Percentiles rank a stretch among this genome's conserved stretches.
Conservation (phyloP, 2,797 vertebrate species). For the Falco concolor region DNA sequence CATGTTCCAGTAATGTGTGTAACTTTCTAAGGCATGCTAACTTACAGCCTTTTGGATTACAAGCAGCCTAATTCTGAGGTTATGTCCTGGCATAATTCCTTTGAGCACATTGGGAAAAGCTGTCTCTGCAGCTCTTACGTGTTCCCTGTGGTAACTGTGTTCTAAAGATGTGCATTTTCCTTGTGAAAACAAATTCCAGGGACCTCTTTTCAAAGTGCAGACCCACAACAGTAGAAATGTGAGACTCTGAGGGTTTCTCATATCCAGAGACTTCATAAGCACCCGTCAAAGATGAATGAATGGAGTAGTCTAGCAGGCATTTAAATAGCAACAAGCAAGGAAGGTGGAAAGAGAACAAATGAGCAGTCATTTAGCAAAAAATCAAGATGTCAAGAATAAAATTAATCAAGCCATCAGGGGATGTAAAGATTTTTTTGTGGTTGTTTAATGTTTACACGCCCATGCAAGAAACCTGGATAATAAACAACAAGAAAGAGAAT, state of each 20-base stretch:
- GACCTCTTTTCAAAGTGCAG: neutral
- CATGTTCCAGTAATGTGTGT: accelerated
- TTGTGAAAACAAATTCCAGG: neutral
- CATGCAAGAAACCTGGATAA: neutral
- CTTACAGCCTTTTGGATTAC: neutral
- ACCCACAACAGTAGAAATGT: neutral
- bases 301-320: neutral
- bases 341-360: neutral
- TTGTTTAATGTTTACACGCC: neutral
- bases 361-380: neutral
- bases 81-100: neutral
- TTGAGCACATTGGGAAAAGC: neutral
- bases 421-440: neutral
- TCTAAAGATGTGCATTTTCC: neutral
- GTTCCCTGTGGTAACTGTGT: neutral
- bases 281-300: neutral
- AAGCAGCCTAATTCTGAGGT: neutral
- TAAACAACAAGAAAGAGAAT: neutral
- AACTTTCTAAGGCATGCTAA: neutral
- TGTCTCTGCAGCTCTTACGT: neutral
- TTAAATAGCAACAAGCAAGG: neutral
- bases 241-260: accelerated
- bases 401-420: neutral
- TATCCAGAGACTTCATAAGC: neutral
- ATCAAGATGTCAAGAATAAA: neutral